A percentile compares a stretch with the other conserved stretches of the same genome.
Evolutionary conservation across 2,113 vertebrate species (phyloP).

Genomic region (Bubo blakistoni): DNA sequence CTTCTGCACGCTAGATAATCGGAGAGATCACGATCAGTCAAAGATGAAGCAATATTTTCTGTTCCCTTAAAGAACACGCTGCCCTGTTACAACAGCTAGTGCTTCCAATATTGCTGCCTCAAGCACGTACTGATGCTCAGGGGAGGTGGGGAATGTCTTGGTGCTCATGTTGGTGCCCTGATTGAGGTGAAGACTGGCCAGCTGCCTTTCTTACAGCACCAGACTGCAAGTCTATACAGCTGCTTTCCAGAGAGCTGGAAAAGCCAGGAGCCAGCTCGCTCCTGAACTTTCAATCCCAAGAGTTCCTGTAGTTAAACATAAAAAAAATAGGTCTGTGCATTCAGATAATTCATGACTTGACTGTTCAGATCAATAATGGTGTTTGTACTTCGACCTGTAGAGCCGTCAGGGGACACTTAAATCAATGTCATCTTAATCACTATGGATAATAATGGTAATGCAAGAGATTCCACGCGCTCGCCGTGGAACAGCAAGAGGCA

Average conservation of each 20-base stretch:
- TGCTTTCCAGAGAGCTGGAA: not conserved
- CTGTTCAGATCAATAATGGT: not conserved
- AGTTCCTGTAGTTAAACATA: fast-evolving
- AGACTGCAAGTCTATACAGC: not conserved
- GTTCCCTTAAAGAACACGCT: not conserved
- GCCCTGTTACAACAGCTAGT: not conserved
- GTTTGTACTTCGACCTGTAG: not conserved
- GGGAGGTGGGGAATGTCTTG: not conserved
- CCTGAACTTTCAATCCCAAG: not conserved
- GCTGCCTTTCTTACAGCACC: not conserved
- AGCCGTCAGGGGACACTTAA: not conserved
- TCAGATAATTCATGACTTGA: not conserved
- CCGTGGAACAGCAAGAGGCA: not conserved
- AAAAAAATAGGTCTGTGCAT: not conserved
- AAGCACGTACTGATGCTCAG: not conserved
- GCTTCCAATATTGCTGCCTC: not conserved
- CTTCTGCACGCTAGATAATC: not conserved
- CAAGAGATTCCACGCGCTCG: not conserved
- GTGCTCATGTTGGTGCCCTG: not conserved
- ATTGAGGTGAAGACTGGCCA: not conserved
- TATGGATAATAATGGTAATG: not conserved
- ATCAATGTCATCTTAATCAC: not conserved
- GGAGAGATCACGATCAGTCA: not conserved
- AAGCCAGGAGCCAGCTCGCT: not conserved
- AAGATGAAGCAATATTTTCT: not conserved